Evolutionary conservation across 2,888 invertebrate species (phyloP).

Genomic region (Pammene fasciana): DNA sequence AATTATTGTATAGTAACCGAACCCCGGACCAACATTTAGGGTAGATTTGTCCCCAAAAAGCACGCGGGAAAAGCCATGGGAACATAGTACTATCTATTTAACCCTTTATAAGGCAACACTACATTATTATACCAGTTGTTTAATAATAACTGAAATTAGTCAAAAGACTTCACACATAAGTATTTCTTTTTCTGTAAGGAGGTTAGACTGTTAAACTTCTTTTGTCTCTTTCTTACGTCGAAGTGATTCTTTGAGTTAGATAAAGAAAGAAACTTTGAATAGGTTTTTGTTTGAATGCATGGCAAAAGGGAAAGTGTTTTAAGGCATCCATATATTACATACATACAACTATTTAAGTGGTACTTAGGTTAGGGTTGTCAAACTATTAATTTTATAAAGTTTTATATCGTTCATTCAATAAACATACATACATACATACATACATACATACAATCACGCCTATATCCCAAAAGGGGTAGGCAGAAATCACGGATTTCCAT

Average conservation of each 20-base stretch:
- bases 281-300: slow-evolving; percentile 26
- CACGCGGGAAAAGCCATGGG: too few relatives aligned
- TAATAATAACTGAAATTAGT: not conserved
- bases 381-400: not conserved
- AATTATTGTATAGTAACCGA: too few relatives aligned
- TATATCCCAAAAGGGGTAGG: too few relatives aligned
- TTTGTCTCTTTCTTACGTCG: slow-evolving; percentile 16
- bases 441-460: too few relatives aligned
- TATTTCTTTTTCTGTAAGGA: not conserved
- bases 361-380: slow-evolving; percentile 15
- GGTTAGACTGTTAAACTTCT: slow-evolving; percentile 5
- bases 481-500: too few relatives aligned
- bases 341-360: slow-evolving; percentile 1
- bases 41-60: too few relatives aligned
- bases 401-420: not conserved
- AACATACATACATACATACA: too few relatives aligned
- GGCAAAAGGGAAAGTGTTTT: slow-evolving; percentile 35
- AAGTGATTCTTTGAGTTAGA: slow-evolving; percentile 21
- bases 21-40: too few relatives aligned
- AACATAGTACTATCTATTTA: too few relatives aligned
- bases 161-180: slow-evolving; percentile 6
- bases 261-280: slow-evolving; percentile 29
- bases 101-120: too few relatives aligned
- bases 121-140: not conserved
- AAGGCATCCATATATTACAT: slow-evolving; percentile 27